Evolutionary conservation across 2,113 vertebrate species (phyloP).

Genomic region (Nothoprocta perdicaria): DNA sequence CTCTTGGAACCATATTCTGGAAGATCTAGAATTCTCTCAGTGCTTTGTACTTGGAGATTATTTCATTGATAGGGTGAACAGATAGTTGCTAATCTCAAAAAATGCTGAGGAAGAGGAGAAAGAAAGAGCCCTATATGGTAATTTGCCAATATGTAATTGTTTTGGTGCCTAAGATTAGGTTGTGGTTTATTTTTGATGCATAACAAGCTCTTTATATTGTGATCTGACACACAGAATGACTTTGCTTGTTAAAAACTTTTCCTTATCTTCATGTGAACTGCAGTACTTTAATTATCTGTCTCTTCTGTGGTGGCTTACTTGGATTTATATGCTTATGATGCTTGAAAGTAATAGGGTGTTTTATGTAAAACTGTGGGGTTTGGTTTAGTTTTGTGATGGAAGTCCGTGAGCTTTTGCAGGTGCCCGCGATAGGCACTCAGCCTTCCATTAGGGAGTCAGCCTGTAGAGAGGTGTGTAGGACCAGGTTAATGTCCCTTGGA

Average conservation of each 20-base stretch:
- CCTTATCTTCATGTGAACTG: not conserved
- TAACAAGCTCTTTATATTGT: not conserved
- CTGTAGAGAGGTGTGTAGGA: accelerated
- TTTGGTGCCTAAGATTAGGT: not conserved
- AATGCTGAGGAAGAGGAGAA: not conserved
- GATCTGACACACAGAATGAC: not conserved
- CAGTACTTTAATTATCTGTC: not conserved
- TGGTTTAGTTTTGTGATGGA: not conserved
- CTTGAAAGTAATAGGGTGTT: not conserved
- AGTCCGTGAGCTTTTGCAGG: not conserved
- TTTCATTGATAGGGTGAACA: not conserved
- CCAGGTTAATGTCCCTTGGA: not conserved
- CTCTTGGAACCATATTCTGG: not conserved
- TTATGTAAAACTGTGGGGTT: not conserved
- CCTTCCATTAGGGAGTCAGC: not conserved
- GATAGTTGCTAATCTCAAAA: not conserved
- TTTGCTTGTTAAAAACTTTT: not conserved
- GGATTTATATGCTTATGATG: not conserved
- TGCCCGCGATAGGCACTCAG: accelerated
- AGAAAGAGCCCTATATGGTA: not conserved
- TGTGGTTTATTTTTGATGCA: not conserved
- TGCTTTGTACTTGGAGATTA: not conserved
- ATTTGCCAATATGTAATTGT: not conserved
- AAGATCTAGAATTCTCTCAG: not conserved
- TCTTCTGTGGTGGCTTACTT: not conserved